Evolutionary conservation across 2,888 invertebrate genomes (phyloP).

Genomic region (Polyploca ridens): DNA sequence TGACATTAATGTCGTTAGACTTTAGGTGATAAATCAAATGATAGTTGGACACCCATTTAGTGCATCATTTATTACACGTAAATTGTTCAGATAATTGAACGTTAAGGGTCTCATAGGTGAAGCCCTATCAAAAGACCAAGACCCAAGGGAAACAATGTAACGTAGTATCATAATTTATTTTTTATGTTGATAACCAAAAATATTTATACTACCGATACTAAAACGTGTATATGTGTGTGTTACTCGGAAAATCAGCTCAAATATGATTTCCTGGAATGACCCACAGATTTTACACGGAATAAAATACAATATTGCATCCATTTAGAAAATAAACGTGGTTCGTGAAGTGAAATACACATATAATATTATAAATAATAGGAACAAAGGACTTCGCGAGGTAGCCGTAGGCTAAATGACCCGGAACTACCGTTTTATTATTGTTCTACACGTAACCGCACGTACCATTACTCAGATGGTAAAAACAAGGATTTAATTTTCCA

Average conservation of each 20-base stretch:
- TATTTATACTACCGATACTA: too few relatives aligned
- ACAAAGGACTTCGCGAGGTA: constrained; percentile 42
- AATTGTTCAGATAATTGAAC: too few relatives aligned
- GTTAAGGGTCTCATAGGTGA: too few relatives aligned
- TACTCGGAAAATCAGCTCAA: neutral
- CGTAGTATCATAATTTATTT: too few relatives aligned
- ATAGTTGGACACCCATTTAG: too few relatives aligned
- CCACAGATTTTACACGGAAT: neutral
- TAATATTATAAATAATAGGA: constrained; percentile 35
- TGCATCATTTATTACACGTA: too few relatives aligned
- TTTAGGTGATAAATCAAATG: too few relatives aligned
- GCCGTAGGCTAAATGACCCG: constrained; percentile 57
- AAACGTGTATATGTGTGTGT: neutral
- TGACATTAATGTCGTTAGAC: too few relatives aligned
- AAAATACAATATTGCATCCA: constrained; percentile 14
- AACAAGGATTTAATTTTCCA: neutral
- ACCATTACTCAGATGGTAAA: constrained; percentile 18
- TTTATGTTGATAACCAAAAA: too few relatives aligned
- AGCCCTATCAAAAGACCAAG: too few relatives aligned
- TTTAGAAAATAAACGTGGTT: constrained; percentile 14
- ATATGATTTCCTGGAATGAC: neutral
- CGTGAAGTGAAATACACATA: constrained; percentile 11
- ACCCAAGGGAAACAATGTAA: too few relatives aligned
- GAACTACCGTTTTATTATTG: constrained; percentile 54
- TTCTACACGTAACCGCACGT: constrained; percentile 29